Evolutionary conservation across 2,888 invertebrate species (phyloP), one percentile per base, ranked within the genome.

Genomic region (Philopedon plagiatum): DNA sequence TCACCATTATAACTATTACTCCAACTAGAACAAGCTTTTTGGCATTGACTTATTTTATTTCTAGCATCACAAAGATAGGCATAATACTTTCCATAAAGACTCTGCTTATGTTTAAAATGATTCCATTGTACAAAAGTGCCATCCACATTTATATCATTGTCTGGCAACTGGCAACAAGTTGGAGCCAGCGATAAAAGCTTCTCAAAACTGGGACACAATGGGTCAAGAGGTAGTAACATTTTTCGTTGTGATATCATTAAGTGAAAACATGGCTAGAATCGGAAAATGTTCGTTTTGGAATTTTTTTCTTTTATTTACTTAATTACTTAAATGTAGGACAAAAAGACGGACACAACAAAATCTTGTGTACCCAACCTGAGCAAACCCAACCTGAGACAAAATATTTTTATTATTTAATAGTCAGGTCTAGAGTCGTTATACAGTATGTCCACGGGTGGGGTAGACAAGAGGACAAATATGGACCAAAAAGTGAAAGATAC

Each of bases 51-150:
- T 63, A 97, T 93, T 83, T 92, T 92, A 81, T 90, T 90, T 75
- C 94, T 89, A 0, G 97, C 96, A 83, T 95, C 95, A 81, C 92
- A 92, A 29, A 98, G 87, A 85, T 97, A 97, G 0, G 94, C 93
- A 86, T 94, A 93, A 84, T 93, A 93, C 84, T 94, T 94, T 32
- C 92, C 92, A 81, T 91, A 93, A 73, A 94, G 84, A 68, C 92
- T 93, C 76, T 93, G 93, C 88, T 76, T 88, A 29, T 81, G 79
- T 3, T 87, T 87, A 75, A 88, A 88, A 76, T 88, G 87, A 80
- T 88, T 89, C 88, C 87, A 88, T 77, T 88, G 83, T 41, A 81
- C 78, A 61, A 72, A 73, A 65, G 75, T 73, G 29, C 78, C 81
- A 67, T 84, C 82, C 23, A 78, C 70, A 68, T 15, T 39, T 13